Conservation (phyloP, 2,113 vertebrate genomes). For the Entosphenus tridentatus region DNA sequence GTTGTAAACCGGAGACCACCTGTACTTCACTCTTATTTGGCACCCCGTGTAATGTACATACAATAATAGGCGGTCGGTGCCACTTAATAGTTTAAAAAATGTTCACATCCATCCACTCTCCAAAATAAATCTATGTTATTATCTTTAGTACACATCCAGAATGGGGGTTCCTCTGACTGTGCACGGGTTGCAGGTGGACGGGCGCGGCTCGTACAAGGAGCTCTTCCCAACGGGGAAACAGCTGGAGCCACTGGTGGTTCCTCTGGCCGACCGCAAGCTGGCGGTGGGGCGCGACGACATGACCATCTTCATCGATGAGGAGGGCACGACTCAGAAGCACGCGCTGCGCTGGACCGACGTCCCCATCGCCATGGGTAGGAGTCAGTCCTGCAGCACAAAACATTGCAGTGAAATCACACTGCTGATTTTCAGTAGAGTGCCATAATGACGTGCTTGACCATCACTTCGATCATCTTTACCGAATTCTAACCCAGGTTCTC, state of each 20-base stretch:
- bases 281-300: slow-evolving; percentile 90
- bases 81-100: too few relatives aligned
- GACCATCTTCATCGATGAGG: slow-evolving; percentile 83
- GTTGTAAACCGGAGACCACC: too few relatives aligned
- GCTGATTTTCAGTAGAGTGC: slow-evolving; percentile 2
- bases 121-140: too few relatives aligned
- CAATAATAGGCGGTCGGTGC: too few relatives aligned
- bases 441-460: background rate
- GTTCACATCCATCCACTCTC: too few relatives aligned
- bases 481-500: background rate
- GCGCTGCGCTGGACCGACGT: slow-evolving; percentile 97
- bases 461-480: background rate
- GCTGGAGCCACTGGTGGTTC: slow-evolving; percentile 68
- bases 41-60: too few relatives aligned
- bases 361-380: slow-evolving; percentile 83
- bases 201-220: slow-evolving; percentile 78
- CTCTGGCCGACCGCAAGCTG: slow-evolving; percentile 79
- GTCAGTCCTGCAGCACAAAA: background rate
- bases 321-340: slow-evolving; percentile 76
- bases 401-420: background rate
- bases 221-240: slow-evolving; percentile 95
- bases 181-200: slow-evolving; percentile 46
- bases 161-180: background rate
- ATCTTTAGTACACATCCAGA: too few relatives aligned
- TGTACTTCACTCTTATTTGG: too few relatives aligned